Evolutionary conservation across 2,113 vertebrate species (phyloP).

Genomic region (Brevimyrus niger): DNA sequence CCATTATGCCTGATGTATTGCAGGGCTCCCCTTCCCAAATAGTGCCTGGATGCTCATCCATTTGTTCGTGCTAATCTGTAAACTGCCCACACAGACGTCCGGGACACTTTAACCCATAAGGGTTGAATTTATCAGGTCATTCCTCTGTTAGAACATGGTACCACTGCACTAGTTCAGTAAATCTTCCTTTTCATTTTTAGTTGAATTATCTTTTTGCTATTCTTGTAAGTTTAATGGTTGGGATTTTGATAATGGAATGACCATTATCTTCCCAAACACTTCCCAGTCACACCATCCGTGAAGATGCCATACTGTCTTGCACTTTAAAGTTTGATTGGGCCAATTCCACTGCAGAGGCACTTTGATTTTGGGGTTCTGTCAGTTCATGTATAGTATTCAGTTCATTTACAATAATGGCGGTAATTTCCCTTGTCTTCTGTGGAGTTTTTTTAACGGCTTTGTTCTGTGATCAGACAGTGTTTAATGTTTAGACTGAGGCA

Average conservation of each 20-base stretch:
- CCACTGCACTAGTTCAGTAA: neutral
- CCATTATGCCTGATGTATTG: neutral
- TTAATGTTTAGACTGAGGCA: neutral
- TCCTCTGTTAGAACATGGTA: neutral
- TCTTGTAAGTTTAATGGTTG: neutral
- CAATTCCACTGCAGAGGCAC: neutral
- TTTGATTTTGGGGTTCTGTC: neutral
- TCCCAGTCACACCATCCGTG: neutral
- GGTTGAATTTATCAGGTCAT: neutral
- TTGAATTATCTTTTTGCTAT: neutral
- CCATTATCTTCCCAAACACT: neutral
- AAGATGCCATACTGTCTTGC: neutral
- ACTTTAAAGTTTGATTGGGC: neutral
- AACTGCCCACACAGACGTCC: neutral
- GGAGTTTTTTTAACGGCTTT: neutral
- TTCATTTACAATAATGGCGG: neutral
- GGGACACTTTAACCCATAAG: neutral
- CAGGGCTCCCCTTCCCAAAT: neutral
- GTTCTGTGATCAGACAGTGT: neutral
- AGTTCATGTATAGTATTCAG: neutral
- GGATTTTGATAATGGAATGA: neutral
- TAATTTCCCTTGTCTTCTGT: neutral
- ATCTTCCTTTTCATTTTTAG: neutral
- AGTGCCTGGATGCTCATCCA: neutral
- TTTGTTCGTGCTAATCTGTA: neutral